These are phyloP conservation scores for Pagrus major DNA, from an alignment of 2,113 vertebrate species.

Conservation along the genomic window DNA sequence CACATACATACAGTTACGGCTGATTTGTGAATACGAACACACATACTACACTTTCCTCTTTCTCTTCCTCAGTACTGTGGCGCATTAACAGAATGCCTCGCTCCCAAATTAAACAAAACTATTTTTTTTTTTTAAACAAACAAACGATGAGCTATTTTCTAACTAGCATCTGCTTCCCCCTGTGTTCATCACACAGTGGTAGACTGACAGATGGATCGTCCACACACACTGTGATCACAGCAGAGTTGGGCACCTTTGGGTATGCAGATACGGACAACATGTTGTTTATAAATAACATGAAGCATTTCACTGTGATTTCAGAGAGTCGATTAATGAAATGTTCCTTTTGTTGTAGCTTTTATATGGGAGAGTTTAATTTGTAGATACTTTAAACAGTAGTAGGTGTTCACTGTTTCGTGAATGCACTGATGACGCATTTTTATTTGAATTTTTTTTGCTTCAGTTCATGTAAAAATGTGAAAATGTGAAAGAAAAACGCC, in stretches of 20 bases:
- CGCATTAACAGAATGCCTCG: neutral
- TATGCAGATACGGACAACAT: constrained; percentile 8
- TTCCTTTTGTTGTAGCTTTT: neutral
- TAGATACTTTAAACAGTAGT: neutral
- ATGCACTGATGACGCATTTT: neutral
- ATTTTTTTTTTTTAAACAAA: neutral
- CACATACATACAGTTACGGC: neutral
- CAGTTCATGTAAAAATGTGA: neutral
- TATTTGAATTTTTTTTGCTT: neutral
- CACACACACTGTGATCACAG: constrained; percentile 21
- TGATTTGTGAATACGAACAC: neutral
- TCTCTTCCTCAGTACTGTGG: too few relatives aligned
- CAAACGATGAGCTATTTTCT: constrained; percentile 7
- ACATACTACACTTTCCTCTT: too few relatives aligned
- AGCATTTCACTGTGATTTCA: neutral
- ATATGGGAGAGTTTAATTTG: neutral
- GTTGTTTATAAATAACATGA: constrained; percentile 13
- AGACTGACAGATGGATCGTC: constrained; percentile 54
- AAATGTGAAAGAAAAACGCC: too few relatives aligned
- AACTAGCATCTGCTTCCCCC: constrained; percentile 20
- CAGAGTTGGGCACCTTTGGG: constrained; percentile 25
- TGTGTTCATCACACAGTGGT: constrained; percentile 19
- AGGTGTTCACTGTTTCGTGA: neutral
- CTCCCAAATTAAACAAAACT: neutral
- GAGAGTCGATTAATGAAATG: neutral